These are phyloP conservation scores for Cephus spinipes DNA, from an alignment of 2,888 invertebrate species.

Conservation along the genomic window DNA sequence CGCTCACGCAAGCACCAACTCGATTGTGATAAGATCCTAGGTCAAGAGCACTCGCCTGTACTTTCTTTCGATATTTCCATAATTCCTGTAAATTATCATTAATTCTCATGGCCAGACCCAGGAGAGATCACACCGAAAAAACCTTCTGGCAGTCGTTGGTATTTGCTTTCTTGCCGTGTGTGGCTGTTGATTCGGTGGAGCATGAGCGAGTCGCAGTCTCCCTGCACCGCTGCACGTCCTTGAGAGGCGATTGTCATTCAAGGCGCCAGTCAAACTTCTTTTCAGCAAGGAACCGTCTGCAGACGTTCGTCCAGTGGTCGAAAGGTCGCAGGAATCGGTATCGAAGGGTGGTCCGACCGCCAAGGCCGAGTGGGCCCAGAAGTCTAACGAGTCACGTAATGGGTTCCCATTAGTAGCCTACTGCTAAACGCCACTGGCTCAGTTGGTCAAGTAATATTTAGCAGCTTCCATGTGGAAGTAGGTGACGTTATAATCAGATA, in stretches of 20 bases:
- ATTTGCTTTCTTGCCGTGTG: neutral
- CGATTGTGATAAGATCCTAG: slow-evolving; percentile 29
- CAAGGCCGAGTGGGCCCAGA: slow-evolving; percentile 3
- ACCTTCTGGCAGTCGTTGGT: neutral
- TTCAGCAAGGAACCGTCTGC: neutral
- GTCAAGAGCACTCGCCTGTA: slow-evolving; percentile 34
- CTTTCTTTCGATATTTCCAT: slow-evolving; percentile 20
- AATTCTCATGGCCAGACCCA: neutral
- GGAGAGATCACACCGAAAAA: neutral
- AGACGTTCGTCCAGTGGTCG: neutral
- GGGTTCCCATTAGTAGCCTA: slow-evolving; percentile 40
- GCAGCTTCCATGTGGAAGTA: neutral
- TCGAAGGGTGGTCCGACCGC: neutral
- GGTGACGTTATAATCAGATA: neutral
- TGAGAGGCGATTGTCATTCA: neutral
- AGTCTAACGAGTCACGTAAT: slow-evolving; percentile 50
- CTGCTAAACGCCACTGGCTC: slow-evolving; percentile 44
- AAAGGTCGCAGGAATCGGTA: neutral
- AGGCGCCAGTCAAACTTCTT: neutral
- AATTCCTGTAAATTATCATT: neutral
- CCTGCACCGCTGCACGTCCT: neutral
- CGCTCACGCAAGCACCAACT: neutral
- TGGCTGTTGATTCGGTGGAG: neutral
- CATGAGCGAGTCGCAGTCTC: neutral
- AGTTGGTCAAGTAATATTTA: slow-evolving; percentile 34